These are phyloP conservation scores for Ophthalmolycus amberensis DNA, from an alignment of 2,113 vertebrate genomes.

Conservation along the genomic window DNA sequence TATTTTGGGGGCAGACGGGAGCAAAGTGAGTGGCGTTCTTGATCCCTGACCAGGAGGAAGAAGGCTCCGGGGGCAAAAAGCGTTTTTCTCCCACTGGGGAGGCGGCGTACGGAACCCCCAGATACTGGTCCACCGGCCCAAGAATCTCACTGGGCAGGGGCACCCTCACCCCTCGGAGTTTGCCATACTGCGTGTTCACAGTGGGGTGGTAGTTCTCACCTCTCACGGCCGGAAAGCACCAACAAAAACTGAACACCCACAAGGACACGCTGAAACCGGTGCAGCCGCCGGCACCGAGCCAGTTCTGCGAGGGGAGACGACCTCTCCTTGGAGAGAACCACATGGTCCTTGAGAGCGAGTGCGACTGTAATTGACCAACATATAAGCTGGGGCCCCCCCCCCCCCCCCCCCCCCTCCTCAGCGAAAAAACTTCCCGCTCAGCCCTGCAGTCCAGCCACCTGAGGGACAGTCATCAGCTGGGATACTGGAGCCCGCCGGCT, in stretches of 20 bases:
- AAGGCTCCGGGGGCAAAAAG: constrained; percentile 96
- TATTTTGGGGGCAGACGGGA: constrained; percentile 98
- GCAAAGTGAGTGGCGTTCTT: constrained; percentile 98
- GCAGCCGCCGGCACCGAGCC: constrained; percentile 83
- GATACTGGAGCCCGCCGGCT: constrained; percentile 55
- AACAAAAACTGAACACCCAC: constrained; percentile 91
- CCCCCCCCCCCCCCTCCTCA: constrained; percentile 61
- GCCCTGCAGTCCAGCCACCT: constrained; percentile 65
- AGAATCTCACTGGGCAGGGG: constrained; percentile 96
- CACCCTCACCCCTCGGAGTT: constrained; percentile 92
- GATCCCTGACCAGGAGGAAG: constrained; percentile 96
- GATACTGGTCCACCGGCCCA: constrained; percentile 96
- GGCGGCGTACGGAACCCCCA: constrained; percentile 93
- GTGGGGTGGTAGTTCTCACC: constrained; percentile 94
- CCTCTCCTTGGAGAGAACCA: constrained; percentile 82
- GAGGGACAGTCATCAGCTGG: constrained; percentile 78
- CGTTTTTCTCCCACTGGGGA: constrained; percentile 94
- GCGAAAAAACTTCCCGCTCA: constrained; percentile 67
- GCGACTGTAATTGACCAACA: constrained; percentile 74
- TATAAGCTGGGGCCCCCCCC: constrained; percentile 70
- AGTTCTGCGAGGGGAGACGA: constrained; percentile 80
- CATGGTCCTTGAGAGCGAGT: constrained; percentile 82
- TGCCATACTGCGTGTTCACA: constrained; percentile 98
- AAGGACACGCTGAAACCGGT: constrained; percentile 81
- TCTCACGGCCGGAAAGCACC: constrained; percentile 79